A percentile compares a stretch with the other conserved stretches of the same genome.
phyloP scores from a whole-genome alignment of 2,113 vertebrate genomes.

The Pomatorhinus ruficollis region DNA sequence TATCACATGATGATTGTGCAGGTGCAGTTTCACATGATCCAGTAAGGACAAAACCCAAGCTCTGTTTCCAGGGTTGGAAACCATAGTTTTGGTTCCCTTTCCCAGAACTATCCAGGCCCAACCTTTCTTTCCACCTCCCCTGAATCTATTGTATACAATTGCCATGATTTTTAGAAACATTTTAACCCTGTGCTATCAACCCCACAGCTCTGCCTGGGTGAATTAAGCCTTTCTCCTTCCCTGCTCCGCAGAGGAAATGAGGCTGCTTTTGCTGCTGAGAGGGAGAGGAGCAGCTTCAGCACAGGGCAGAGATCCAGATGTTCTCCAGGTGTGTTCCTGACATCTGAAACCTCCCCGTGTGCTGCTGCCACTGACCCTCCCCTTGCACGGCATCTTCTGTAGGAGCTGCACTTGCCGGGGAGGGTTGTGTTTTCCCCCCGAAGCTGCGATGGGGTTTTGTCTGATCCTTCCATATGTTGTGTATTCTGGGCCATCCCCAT shows the following conservation, averaged over 20 bases:
- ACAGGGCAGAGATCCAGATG: not conserved
- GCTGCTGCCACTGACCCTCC: not conserved
- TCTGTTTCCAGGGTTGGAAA: no score
- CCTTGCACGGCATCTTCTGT: not conserved
- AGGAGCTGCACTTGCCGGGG: not conserved
- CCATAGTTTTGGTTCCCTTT: no score
- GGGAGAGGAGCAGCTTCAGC: not conserved
- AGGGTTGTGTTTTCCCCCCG: not conserved
- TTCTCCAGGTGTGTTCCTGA: not conserved
- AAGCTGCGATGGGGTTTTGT: not conserved
- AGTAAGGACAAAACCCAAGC: no score
- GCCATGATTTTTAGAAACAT: no score
- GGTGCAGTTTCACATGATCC: no score
- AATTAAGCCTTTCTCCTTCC: not conserved
- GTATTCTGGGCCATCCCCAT: slow-evolving; percentile 30
- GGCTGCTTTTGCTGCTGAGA: not conserved
- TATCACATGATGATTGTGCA: no score
- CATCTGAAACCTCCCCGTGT: not conserved
- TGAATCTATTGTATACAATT: no score
- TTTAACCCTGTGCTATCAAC: not conserved
- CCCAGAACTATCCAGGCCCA: no score
- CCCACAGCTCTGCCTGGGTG: not conserved
- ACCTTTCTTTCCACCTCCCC: no score
- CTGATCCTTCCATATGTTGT: not conserved
- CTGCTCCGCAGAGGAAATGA: not conserved